These are phyloP conservation scores for Limosa lapponica DNA, from an alignment of 2,797 vertebrate species.

Conservation along the genomic window DNA sequence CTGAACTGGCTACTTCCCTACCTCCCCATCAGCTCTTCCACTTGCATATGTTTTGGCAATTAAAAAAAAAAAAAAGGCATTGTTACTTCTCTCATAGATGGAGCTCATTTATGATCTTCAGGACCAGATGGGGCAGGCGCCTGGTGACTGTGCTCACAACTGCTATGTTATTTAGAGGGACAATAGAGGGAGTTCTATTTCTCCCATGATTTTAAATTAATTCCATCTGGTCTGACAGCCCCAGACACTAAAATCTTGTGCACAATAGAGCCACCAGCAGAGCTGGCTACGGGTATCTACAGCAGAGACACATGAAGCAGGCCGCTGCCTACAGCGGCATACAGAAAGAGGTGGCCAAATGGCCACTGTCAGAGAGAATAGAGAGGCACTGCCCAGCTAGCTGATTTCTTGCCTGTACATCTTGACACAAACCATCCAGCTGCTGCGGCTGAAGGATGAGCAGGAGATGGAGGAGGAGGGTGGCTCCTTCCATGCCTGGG, in stretches of 20 bases:
- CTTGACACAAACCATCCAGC: background rate
- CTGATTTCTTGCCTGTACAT: background rate
- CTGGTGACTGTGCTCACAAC: background rate
- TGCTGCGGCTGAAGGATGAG: background rate
- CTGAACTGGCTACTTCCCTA: background rate
- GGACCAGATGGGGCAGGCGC: background rate
- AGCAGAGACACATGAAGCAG: background rate
- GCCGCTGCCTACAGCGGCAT: background rate
- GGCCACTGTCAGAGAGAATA: background rate
- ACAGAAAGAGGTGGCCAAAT: background rate
- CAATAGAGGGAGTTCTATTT: background rate
- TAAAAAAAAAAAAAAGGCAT: background rate
- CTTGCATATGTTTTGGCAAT: background rate
- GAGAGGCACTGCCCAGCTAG: background rate
- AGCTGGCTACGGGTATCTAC: background rate
- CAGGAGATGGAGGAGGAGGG: background rate
- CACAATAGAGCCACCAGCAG: background rate
- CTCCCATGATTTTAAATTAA: background rate
- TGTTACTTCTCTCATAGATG: background rate
- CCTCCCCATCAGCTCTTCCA: background rate
- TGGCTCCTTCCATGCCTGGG: accelerated
- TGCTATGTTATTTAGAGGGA: background rate
- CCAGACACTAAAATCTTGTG: background rate
- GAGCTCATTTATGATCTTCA: background rate
- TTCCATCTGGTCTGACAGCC: background rate